Evolutionary conservation across 2,797 vertebrate species (phyloP).

Genomic region (Philypnodon macrostomus): DNA sequence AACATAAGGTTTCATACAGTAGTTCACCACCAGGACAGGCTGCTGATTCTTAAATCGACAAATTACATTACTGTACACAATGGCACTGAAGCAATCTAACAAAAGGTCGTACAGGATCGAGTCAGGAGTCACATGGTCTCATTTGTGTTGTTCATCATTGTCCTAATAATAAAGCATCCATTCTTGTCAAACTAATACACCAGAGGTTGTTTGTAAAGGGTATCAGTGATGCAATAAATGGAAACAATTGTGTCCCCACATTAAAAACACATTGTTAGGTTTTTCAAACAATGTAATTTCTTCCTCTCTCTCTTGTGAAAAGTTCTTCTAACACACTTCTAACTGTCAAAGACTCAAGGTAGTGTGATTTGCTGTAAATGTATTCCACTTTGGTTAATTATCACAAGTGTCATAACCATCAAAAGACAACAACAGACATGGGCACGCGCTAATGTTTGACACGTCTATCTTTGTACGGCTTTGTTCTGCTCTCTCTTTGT

Average conservation of each 20-base stretch:
- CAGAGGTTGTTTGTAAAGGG: conserved; percentile 20
- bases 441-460: conserved; percentile 51
- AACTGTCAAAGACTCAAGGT: conserved; percentile 60
- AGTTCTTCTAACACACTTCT: conserved; percentile 30
- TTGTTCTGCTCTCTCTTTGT: conserved; percentile 62
- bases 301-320: conserved; percentile 17
- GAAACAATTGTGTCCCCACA: too few relatives aligned
- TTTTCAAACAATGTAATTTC: conserved; percentile 42
- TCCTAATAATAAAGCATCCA: too few relatives aligned
- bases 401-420: conserved; percentile 71
- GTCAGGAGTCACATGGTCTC: conserved; percentile 60
- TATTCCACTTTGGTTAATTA: conserved; percentile 65
- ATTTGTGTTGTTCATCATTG: conserved; percentile 27
- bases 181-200: conserved; percentile 51
- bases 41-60: too few relatives aligned
- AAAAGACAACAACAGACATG: conserved; percentile 67
- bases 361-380: conserved; percentile 40
- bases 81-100: too few relatives aligned
- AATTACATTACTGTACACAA: too few relatives aligned
- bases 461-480: conserved; percentile 61
- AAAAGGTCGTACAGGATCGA: conserved; percentile 11
- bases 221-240: conserved; percentile 25
- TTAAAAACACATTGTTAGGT: conserved; percentile 18
- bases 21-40: too few relatives aligned
- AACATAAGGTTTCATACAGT: too few relatives aligned